A percentile compares a stretch with the other conserved stretches of the same genome.
phyloP scores from a whole-genome alignment of 2,113 vertebrate genomes.

The Muntiacus muntjak region DNA sequence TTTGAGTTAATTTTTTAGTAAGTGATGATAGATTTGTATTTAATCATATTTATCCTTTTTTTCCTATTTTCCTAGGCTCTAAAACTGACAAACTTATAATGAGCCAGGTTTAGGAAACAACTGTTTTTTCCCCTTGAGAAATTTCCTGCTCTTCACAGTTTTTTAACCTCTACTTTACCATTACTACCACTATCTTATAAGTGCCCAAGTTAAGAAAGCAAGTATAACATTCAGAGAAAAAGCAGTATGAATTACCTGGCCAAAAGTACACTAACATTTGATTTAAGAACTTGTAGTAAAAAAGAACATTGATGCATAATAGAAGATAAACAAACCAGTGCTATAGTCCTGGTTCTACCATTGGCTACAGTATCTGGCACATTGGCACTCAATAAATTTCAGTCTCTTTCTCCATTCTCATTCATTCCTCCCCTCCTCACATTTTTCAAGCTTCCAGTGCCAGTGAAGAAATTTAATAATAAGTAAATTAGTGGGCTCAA shows the following conservation, averaged over 20 bases:
- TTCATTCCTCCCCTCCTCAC: not conserved
- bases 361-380: not conserved
- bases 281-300: slow-evolving; percentile 24
- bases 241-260: slow-evolving; percentile 30
- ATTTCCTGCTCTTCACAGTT: slow-evolving; percentile 28
- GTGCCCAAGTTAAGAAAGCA: slow-evolving; percentile 21
- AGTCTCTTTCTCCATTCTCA: not conserved
- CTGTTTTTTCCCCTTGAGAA: not conserved
- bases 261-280: slow-evolving; percentile 33
- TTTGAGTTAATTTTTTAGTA: slow-evolving; percentile 28
- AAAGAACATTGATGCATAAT: not conserved
- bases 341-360: not conserved
- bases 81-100: slow-evolving; percentile 33
- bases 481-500: not conserved
- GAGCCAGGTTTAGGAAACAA: not conserved
- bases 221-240: slow-evolving; percentile 2
- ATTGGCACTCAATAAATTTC: not conserved
- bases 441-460: not conserved
- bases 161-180: slow-evolving; percentile 34
- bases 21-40: not conserved
- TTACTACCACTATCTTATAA: slow-evolving; percentile 2
- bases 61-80: not conserved
- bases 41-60: not conserved
- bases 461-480: slow-evolving; percentile 24
- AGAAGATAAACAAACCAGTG: slow-evolving; percentile 37